Conservation (phyloP, 2,797 vertebrate genomes). For the Atherinosoma microstoma region DNA sequence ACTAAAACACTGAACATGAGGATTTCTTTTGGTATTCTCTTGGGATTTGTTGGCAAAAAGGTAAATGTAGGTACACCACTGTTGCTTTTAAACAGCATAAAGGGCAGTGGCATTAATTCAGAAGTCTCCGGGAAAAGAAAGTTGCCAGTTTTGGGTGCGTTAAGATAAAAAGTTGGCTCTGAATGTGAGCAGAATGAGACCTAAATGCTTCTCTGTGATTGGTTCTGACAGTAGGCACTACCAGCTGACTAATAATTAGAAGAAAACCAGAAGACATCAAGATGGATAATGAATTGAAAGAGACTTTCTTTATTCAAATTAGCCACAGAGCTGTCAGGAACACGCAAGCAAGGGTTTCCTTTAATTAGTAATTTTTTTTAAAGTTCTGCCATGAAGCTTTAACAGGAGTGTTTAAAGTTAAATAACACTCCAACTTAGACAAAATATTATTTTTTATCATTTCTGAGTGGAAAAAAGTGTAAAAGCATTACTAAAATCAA, state of each 20-base stretch:
- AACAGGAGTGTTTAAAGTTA: background rate
- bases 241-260: conserved; percentile 27
- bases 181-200: conserved; percentile 13
- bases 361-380: conserved; percentile 13
- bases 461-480: background rate
- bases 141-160: background rate
- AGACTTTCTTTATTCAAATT: conserved; percentile 24
- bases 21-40: background rate
- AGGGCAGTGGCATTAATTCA: background rate
- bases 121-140: background rate
- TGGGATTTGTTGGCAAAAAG: background rate
- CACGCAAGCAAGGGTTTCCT: conserved; percentile 13
- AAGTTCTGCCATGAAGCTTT: conserved; percentile 5
- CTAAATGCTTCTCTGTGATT: conserved; percentile 12
- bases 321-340: conserved; percentile 7
- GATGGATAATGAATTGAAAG: conserved; percentile 53
- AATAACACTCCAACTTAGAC: background rate
- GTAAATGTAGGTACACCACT: background rate
- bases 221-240: conserved; percentile 2
- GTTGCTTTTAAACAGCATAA: background rate
- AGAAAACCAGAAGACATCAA: conserved; percentile 19
- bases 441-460: background rate
- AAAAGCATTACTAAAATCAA: background rate
- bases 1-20: background rate
- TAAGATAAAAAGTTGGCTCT: conserved; percentile 2